A percentile compares a stretch with the other conserved stretches of the same genome.
phyloP scores from a whole-genome alignment of 2,888 invertebrate species.

The Hololepta plana region DNA sequence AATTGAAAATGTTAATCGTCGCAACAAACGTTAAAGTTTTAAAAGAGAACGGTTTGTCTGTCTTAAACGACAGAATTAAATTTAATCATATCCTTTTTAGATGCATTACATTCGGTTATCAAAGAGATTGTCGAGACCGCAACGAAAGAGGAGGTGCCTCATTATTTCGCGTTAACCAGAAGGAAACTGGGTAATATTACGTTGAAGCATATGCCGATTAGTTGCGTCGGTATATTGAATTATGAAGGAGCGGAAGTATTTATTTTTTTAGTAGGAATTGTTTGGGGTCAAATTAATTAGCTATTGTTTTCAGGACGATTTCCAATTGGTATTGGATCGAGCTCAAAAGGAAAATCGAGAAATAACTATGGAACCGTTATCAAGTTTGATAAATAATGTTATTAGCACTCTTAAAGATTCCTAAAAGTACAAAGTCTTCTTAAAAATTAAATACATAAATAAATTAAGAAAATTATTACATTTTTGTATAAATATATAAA shows the following conservation, averaged over 20 bases:
- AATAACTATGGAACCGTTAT: too few species aligned
- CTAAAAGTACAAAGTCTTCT: too few species aligned
- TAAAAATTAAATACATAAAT: too few species aligned
- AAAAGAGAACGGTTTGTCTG: slow-evolving; percentile 10
- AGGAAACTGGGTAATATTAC: slow-evolving; percentile 36
- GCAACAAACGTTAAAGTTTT: slow-evolving; percentile 41
- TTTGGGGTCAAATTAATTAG: too few species aligned
- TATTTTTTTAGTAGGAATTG: too few species aligned
- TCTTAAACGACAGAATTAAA: slow-evolving; percentile 3
- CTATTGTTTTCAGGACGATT: too few species aligned
- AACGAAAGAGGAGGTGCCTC: slow-evolving; percentile 32
- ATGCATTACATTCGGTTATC: slow-evolving; percentile 37
- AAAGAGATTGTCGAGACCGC: slow-evolving; percentile 31
- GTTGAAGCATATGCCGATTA: slow-evolving; percentile 38
- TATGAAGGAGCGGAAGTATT: slow-evolving; percentile 42
- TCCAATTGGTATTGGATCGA: too few species aligned
- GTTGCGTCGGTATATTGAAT: slow-evolving; percentile 41
- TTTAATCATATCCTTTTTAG: slow-evolving; percentile 20
- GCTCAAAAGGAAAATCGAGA: too few species aligned
- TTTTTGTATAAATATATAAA: too few species aligned
- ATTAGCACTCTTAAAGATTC: too few species aligned
- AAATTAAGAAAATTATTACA: too few species aligned
- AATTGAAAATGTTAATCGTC: slow-evolving; percentile 38
- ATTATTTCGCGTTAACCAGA: slow-evolving; percentile 38
- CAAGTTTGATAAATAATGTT: too few species aligned